Evolutionary conservation across 2,888 invertebrate species (phyloP), one percentile per base, ranked within the genome.

Genomic region (Hylaea fasciaria): DNA sequence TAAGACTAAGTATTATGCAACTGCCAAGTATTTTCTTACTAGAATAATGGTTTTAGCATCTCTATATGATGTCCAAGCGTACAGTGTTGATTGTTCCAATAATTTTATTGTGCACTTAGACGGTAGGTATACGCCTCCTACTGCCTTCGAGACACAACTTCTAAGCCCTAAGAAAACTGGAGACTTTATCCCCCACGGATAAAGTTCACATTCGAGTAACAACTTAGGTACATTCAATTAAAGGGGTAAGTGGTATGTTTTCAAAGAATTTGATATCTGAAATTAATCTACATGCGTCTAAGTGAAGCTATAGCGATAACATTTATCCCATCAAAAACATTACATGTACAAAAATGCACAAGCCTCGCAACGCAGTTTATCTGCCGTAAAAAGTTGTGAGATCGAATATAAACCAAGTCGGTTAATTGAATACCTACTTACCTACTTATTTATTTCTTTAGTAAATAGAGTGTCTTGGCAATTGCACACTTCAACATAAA

Each of bases 101-200:
- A 80, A 83, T 82, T 82, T 85, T 81, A 83, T 82, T 81, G 82
- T 76, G 62, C 69, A 71, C 73, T 78, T 72, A 78, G 77, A 74
- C 74, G 62, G 60, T 22, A 22, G 22, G 22, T 22, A 22, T 60
- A 55, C 57, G 68, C 73, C 77, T 75, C 79, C 79, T 76, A 77
- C 80, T 49, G 57, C 59, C 37, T 57, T 55, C 13, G 51, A 41
- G 40, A 35, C 40, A 39, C 9, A 11, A 50, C 13, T 17, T 17
- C 50, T 29, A 47, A 43, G 37, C 51, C 53, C 41, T 52, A 13
- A 57, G 50, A 56, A 50, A 39, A 64, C 59, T 54, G 17, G 37
- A 51, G 43, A 28, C 60, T 43, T 61, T 64, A 61, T 49, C 12
- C 7, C 14, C 13, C 10, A 29, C 1, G 0, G 11, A 14, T 37